Evolutionary conservation across 2,888 invertebrate genomes (phyloP).

Genomic region (Torymus texanus): DNA sequence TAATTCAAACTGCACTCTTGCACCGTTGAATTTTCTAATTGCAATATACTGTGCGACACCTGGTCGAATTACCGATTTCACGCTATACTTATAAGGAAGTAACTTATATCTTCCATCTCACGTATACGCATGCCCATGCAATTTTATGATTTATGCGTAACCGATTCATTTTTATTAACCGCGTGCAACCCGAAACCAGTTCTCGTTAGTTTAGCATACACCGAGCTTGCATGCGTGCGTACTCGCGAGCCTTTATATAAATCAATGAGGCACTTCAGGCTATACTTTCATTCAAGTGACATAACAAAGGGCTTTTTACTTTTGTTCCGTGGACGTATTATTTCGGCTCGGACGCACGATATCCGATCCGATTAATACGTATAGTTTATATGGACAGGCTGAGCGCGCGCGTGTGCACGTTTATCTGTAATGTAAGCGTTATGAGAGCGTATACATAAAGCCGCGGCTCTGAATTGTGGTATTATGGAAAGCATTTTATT

Average conservation of each 20-base stretch:
- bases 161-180: slow-evolving; percentile 47
- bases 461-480: background rate
- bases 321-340: background rate
- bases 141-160: slow-evolving; percentile 38
- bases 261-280: slow-evolving; percentile 17
- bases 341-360: too few relatives aligned
- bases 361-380: too few relatives aligned
- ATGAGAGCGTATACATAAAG: background rate
- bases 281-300: background rate
- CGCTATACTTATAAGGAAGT: background rate
- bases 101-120: background rate
- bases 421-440: slow-evolving; percentile 4
- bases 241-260: slow-evolving; percentile 24
- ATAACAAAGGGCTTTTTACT: background rate
- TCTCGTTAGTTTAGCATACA: slow-evolving; percentile 25
- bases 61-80: background rate
- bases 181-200: slow-evolving; percentile 29
- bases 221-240: background rate
- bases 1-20: background rate
- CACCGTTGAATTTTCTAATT: too few relatives aligned
- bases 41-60: too few relatives aligned
- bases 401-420: background rate
- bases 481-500: slow-evolving; percentile 23
- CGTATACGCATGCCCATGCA: background rate
- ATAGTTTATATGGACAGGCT: too few relatives aligned